Evolutionary conservation across 53 echinoderm and acorn worm genomes (phyloP).

Genomic region (Hippasteria phrygiana): DNA sequence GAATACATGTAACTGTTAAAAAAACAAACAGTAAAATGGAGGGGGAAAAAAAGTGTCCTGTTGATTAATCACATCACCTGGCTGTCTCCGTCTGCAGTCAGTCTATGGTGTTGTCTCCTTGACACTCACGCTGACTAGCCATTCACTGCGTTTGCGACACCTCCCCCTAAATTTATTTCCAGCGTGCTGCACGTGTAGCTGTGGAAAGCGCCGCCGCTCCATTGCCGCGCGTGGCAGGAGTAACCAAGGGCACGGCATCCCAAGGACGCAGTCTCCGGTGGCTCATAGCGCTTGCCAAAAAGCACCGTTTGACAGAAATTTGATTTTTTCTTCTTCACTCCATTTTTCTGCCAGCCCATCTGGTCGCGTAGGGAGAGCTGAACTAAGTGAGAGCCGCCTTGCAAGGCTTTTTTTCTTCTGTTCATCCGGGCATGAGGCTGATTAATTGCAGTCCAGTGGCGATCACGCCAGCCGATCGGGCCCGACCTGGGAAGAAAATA

Average conservation of each 20-base stretch:
- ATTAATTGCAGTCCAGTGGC: constrained; percentile 52
- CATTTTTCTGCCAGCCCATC: constrained; percentile 36
- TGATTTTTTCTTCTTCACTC: constrained; percentile 45
- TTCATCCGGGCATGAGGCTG: constrained; percentile 14
- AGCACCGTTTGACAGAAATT: constrained; percentile 43
- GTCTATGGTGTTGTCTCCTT: neutral
- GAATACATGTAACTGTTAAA: no score
- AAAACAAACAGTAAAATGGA: neutral
- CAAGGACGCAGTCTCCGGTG: constrained; percentile 23
- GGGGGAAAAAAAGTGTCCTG: neutral
- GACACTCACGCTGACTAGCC: constrained; percentile 16
- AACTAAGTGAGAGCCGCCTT: neutral
- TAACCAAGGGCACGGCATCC: constrained; percentile 17
- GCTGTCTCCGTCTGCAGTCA: constrained; percentile 39
- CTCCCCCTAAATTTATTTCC: constrained; percentile 51
- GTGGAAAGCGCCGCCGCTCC: neutral
- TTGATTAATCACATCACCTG: constrained; percentile 55
- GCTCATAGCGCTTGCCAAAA: constrained; percentile 4
- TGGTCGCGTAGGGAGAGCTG: neutral
- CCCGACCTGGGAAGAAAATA: constrained; percentile 32
- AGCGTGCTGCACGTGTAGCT: constrained; percentile 58
- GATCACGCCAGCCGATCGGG: constrained; percentile 16
- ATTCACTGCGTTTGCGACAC: constrained; percentile 40
- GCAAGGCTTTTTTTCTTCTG: neutral
- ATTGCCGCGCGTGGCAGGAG: neutral